These are phyloP conservation scores for Heliconius melpomene DNA, from an alignment of 1,140 invertebrate genomes.

Conservation along the genomic window DNA sequence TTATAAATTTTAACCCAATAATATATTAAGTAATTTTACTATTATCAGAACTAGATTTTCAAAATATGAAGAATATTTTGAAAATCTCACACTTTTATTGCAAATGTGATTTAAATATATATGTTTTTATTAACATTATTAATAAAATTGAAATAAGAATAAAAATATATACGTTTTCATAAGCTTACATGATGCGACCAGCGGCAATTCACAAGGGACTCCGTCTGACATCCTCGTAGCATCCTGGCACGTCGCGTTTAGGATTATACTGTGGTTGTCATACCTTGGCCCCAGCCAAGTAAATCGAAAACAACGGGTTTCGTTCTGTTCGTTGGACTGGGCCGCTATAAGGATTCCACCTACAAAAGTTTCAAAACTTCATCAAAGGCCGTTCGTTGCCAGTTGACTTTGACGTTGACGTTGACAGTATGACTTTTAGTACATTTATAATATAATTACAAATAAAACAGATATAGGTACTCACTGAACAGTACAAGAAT, in stretches of 20 bases:
- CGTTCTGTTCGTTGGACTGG: slow-evolving; percentile 36
- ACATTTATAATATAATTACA: too few species aligned
- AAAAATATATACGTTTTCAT: neutral
- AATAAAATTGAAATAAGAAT: neutral
- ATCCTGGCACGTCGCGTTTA: slow-evolving; percentile 80
- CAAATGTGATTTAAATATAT: too few species aligned
- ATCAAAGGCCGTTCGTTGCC: slow-evolving; percentile 2
- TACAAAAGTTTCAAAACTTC: slow-evolving; percentile 33
- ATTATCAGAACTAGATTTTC: too few species aligned
- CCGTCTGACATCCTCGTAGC: slow-evolving; percentile 69
- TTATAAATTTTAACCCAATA: too few species aligned
- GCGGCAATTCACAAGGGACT: slow-evolving; percentile 77
- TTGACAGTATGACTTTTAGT: too few species aligned
- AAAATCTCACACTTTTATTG: too few species aligned
- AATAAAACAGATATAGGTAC: neutral
- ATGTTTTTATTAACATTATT: too few species aligned
- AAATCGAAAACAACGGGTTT: slow-evolving; percentile 76
- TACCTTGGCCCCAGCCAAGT: slow-evolving; percentile 81
- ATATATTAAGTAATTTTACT: too few species aligned
- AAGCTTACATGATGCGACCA: slow-evolving; percentile 80
- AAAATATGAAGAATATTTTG: too few species aligned
- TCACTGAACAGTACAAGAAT: neutral
- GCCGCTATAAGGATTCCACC: slow-evolving; percentile 44
- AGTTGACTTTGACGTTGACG: too few species aligned
- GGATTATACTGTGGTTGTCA: slow-evolving; percentile 70